Percentiles rank a stretch among this genome's conserved stretches.
phyloP scores from a whole-genome alignment of 2,888 invertebrate species.

The Nebria brevicollis region DNA sequence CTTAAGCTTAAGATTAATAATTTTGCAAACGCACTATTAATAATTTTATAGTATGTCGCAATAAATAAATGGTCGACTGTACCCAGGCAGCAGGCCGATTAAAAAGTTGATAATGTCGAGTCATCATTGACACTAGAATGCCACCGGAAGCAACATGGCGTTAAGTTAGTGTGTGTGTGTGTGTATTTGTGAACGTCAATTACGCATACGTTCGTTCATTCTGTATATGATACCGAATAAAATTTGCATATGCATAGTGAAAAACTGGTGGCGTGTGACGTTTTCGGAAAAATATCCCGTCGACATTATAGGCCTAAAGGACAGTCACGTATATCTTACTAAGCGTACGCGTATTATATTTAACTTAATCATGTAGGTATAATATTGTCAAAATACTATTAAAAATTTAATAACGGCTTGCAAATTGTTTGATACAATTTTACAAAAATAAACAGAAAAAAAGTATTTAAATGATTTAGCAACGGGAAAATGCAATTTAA shows the following conservation, averaged over 20 bases:
- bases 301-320: neutral
- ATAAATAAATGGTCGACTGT: neutral
- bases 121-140: neutral
- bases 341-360: neutral
- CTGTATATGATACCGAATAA: neutral
- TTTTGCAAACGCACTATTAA: no score
- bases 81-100: slow-evolving; percentile 1
- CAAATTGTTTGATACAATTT: no score
- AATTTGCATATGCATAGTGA: neutral
- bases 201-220: slow-evolving; percentile 1
- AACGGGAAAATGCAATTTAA: neutral
- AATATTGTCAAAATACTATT: no score
- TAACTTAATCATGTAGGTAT: neutral
- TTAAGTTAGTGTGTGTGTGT: neutral
- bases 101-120: neutral
- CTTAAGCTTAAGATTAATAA: no score
- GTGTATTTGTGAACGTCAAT: neutral
- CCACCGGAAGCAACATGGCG: slow-evolving; percentile 1
- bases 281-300: neutral
- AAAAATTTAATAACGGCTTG: no score
- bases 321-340: neutral
- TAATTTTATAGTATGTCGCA: neutral
- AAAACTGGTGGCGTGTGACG: neutral
- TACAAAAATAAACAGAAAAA: no score
- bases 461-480: no score